Percentiles rank a stretch among this genome's conserved stretches.
phyloP scores from a whole-genome alignment of 1,140 invertebrate species.

The Drosophila eugracilis region DNA sequence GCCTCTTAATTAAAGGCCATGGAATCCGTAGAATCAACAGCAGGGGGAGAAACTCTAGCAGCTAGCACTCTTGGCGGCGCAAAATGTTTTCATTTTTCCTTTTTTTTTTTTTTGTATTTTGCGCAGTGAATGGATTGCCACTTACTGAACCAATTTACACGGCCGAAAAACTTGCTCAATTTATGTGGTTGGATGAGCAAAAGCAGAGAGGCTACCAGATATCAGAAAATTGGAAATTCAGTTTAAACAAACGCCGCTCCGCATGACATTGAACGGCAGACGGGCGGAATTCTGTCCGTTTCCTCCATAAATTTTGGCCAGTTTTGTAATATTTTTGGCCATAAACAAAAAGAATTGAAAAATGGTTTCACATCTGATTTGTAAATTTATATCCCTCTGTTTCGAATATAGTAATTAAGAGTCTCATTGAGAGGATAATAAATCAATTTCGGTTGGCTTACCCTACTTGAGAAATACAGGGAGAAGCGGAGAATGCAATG shows the following conservation, averaged over 20 bases:
- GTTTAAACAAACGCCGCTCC: conserved; percentile 58
- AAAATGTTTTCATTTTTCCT: conserved; percentile 35
- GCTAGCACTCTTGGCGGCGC: conserved; percentile 31
- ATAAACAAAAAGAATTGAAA: conserved; percentile 47
- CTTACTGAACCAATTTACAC: conserved; percentile 63
- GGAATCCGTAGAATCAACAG: conserved; percentile 18
- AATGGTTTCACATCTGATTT: conserved; percentile 24
- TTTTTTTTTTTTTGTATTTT: conserved; percentile 16
- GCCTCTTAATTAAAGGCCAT: conserved; percentile 65
- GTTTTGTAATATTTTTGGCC: conserved; percentile 70
- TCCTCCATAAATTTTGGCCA: conserved; percentile 75
- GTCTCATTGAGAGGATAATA: conserved; percentile 38
- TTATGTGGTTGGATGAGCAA: conserved; percentile 29
- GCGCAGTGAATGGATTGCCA: conserved; percentile 25
- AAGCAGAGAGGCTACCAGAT: conserved; percentile 9
- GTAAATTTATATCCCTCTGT: conserved; percentile 15
- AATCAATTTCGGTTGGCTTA: conserved; percentile 45
- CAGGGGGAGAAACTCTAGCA: conserved; percentile 13
- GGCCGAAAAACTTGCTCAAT: conserved; percentile 65
- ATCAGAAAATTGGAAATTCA: conserved; percentile 21
- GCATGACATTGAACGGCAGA: conserved; percentile 70
- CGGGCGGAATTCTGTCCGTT: conserved; percentile 50
- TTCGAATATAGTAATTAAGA: conserved; percentile 37
- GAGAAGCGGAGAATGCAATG: conserved; percentile 32
- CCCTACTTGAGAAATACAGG: conserved; percentile 9